A percentile compares a stretch with the other conserved stretches of the same genome.
phyloP scores from a whole-genome alignment of 2,888 invertebrate genomes.

The Scaeva pyrastri region DNA sequence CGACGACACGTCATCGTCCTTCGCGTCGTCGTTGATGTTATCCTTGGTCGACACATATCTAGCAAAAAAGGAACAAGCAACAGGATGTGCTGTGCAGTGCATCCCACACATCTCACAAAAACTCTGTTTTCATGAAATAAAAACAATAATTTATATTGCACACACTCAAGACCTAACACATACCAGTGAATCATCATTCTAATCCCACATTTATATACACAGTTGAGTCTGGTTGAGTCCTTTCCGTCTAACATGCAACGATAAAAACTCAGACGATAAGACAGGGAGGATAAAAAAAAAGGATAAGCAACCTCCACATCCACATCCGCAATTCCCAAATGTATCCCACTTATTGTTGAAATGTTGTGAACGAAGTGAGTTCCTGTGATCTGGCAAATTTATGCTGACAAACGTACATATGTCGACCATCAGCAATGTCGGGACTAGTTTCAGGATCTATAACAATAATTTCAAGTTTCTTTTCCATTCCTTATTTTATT shows the following conservation, averaged over 20 bases:
- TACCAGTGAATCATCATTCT: slow-evolving; percentile 66
- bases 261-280: slow-evolving; percentile 12
- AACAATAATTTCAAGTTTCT: slow-evolving; percentile 55
- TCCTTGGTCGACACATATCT: not conserved
- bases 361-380: slow-evolving; percentile 7
- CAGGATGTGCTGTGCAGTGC: too few species aligned
- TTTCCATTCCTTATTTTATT: too few species aligned
- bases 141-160: not conserved
- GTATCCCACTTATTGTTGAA: slow-evolving; percentile 44
- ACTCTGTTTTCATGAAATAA: slow-evolving; percentile 1
- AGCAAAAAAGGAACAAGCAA: slow-evolving; percentile 34
- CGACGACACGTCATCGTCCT: not conserved
- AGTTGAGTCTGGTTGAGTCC: not conserved
- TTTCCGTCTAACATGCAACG: not conserved
- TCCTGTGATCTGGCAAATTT: slow-evolving; percentile 52
- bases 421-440: slow-evolving; percentile 6
- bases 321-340: slow-evolving; percentile 31
- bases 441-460: not conserved
- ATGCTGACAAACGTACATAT: slow-evolving; percentile 67
- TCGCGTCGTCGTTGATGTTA: not conserved
- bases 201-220: slow-evolving; percentile 59
- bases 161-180: slow-evolving; percentile 40
- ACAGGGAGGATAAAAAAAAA: slow-evolving; percentile 4
- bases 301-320: slow-evolving; percentile 33
- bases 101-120: slow-evolving; percentile 1